These are phyloP conservation scores for Heliconius ismenius DNA, from an alignment of 2,888 invertebrate genomes.

Conservation along the genomic window DNA sequence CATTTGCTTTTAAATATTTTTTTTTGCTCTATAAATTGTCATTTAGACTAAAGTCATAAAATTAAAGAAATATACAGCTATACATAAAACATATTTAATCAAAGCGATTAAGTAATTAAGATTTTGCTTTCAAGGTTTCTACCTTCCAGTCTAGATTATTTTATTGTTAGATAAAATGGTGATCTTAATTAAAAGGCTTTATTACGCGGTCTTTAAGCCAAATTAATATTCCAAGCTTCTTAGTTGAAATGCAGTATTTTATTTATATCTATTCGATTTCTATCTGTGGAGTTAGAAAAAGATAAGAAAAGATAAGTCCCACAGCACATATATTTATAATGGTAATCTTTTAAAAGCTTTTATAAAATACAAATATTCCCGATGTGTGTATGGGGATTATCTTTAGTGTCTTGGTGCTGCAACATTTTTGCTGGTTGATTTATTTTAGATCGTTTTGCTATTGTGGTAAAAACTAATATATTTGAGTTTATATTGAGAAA, in stretches of 20 bases:
- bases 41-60: too few relatives aligned
- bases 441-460: background rate
- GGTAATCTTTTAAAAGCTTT: slow-evolving; percentile 22
- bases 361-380: slow-evolving; percentile 4
- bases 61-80: background rate
- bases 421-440: background rate
- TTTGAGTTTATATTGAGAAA: too few relatives aligned
- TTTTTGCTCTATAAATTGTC: too few relatives aligned
- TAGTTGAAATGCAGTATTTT: slow-evolving; percentile 2
- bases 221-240: background rate
- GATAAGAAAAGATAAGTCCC: background rate
- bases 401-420: background rate
- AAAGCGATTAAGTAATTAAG: background rate
- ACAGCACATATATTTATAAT: background rate
- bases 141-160: background rate
- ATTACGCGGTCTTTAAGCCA: background rate
- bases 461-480: background rate
- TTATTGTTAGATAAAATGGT: slow-evolving; percentile 1
- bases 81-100: background rate
- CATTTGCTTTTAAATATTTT: too few relatives aligned
- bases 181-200: slow-evolving; percentile 15
- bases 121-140: background rate
- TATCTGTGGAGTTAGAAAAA: background rate
- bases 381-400: background rate
- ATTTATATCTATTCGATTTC: background rate